Percentiles rank a stretch among this genome's conserved stretches.
These are phyloP conservation scores for Cephonodes hylas DNA, from an alignment of 2,888 invertebrate genomes.

Conservation along the genomic window DNA sequence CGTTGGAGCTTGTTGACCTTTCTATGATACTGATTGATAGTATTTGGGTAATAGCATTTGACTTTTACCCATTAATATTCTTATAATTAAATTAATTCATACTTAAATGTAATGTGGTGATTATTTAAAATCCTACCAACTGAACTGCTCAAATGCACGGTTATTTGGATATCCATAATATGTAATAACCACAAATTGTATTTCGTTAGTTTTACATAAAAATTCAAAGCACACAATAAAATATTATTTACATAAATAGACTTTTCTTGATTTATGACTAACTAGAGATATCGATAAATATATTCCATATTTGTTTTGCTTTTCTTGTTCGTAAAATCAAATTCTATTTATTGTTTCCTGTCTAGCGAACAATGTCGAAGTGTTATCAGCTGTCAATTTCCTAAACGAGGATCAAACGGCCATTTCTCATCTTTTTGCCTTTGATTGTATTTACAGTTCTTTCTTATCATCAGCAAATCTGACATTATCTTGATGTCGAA, in stretches of 20 bases:
- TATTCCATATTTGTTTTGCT: not conserved
- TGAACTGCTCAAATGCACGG: no score
- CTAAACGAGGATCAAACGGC: not conserved
- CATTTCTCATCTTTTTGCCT: not conserved
- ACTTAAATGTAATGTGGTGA: no score
- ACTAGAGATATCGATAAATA: not conserved
- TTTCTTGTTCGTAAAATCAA: not conserved
- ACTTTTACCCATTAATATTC: no score
- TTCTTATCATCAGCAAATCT: not conserved
- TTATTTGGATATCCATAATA: no score
- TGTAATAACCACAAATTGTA: no score
- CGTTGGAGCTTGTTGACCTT: no score
- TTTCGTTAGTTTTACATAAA: no score
- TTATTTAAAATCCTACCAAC: no score
- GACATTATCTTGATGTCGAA: not conserved
- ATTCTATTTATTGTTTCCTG: not conserved
- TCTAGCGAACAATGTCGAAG: not conserved
- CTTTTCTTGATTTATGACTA: not conserved
- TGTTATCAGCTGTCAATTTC: not conserved
- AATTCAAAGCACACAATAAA: no score
- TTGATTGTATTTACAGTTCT: not conserved
- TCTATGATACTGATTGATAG: no score
- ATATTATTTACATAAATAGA: not conserved
- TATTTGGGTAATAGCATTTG: no score
- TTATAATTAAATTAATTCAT: no score